Evolutionary conservation across 2,797 vertebrate species (phyloP), one percentile per base, ranked within the genome.

Genomic region (Sebastes glaucus): DNA sequence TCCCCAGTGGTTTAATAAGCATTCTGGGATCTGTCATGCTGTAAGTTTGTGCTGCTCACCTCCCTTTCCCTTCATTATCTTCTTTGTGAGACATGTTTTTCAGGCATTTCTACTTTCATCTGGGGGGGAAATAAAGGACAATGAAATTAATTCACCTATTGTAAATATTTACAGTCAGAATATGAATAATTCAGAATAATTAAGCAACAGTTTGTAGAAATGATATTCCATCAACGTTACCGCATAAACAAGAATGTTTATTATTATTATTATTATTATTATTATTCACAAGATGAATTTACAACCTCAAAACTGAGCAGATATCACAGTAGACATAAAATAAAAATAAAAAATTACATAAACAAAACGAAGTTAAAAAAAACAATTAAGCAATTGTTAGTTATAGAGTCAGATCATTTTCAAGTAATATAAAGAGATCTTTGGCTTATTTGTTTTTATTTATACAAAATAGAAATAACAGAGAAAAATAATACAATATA

Each of bases 31-130:
- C 5, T 28, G 13, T 32, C 30, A 22, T 64, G n/a, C 4, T 66
- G 38, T 42, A 74, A 64, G 74, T 71, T 62, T 53, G 75, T 61
- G 49, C 20, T 30, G 72, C 93, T 88, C 84, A 96, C 95, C 90
- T 63, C 30, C 33, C 86, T 55, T 88, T 93, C 28, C 74, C 83
- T 83, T 93, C 84, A 82, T 82, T 90, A 82, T 91, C 90, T 93
- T 93, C 88, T 89, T 90, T 92, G 60, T 72, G 88, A 78, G 95
- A 95, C 96, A 96, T 96, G 78, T 66, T 94, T 81, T 79, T 80
- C 61, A 83, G 67, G 85, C 89, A 94, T 94, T 86, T 63, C 88
- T 90, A 63, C 74, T 83, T 87, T 92, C 71, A 93, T 77, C 94
- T 95, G 74, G 3, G 66, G 20, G 2, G 32, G 49, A 55, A 28